Evolutionary conservation across 2,797 vertebrate genomes (phyloP).

Genomic region (Mareca strepera): DNA sequence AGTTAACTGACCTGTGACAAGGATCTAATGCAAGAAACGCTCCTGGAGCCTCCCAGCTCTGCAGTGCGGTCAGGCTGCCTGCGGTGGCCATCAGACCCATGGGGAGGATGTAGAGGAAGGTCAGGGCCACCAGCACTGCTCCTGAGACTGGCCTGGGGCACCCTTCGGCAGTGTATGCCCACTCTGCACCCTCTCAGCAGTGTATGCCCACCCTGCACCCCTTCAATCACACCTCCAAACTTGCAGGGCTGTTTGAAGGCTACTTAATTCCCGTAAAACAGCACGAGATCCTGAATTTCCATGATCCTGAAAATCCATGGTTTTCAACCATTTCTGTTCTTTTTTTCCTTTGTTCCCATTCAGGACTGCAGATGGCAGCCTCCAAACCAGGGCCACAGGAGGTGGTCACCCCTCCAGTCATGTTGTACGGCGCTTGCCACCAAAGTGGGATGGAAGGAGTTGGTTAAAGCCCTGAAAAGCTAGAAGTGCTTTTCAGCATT

Average conservation of each 20-base stretch:
- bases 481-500: neutral
- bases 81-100: no score
- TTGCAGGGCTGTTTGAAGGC: neutral
- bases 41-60: neutral
- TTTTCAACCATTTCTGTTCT: neutral
- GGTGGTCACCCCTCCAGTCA: fast-evolving
- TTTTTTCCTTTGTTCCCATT: neutral
- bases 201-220: neutral
- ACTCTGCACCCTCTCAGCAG: neutral
- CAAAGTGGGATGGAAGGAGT: fast-evolving
- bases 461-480: neutral
- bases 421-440: neutral
- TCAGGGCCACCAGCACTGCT: neutral
- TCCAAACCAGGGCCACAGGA: fast-evolving
- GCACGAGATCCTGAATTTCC: neutral
- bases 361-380: neutral
- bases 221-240: neutral
- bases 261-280: neutral
- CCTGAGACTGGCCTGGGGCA: neutral
- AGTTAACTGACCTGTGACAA: constrained; percentile 41
- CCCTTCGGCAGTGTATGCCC: fast-evolving
- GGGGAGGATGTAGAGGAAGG: neutral
- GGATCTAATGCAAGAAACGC: neutral
- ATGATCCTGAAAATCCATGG: neutral
- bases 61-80: neutral